Evolutionary conservation across 2,888 invertebrate species (phyloP).

Genomic region (Timema cristinae): DNA sequence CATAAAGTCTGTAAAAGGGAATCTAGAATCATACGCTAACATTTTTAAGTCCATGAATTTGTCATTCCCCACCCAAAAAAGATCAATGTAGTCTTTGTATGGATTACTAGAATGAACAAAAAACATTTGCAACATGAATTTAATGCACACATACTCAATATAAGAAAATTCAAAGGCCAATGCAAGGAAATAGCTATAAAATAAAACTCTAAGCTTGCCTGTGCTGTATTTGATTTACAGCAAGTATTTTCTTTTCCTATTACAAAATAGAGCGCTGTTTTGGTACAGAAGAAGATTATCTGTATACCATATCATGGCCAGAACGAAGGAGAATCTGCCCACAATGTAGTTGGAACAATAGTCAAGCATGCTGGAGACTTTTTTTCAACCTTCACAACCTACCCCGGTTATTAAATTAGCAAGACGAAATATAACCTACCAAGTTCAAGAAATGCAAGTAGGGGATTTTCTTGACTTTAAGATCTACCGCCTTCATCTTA

Average conservation of each 20-base stretch:
- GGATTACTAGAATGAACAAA: neutral
- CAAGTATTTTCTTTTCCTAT: neutral
- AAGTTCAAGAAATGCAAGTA: neutral
- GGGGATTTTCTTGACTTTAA: neutral
- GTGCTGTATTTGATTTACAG: conserved; percentile 1
- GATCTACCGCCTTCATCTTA: too few species aligned
- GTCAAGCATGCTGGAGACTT: neutral
- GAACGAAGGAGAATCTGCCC: neutral
- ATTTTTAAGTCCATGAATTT: neutral
- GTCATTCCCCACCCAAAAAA: conserved; percentile 13
- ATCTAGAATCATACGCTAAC: neutral
- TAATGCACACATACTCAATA: neutral
- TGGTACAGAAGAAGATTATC: neutral
- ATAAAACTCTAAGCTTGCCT: neutral
- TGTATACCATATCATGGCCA: neutral
- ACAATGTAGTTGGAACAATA: neutral
- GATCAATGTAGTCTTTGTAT: conserved; percentile 11
- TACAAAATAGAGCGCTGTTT: neutral
- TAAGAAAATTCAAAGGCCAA: neutral
- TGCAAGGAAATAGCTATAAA: conserved; percentile 3
- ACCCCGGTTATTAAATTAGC: neutral
- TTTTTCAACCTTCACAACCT: neutral
- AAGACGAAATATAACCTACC: neutral
- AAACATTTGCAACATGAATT: neutral
- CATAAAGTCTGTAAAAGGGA: neutral